Conservation (phyloP, 1,140 invertebrate genomes). For the Portunus trituberculatus region DNA sequence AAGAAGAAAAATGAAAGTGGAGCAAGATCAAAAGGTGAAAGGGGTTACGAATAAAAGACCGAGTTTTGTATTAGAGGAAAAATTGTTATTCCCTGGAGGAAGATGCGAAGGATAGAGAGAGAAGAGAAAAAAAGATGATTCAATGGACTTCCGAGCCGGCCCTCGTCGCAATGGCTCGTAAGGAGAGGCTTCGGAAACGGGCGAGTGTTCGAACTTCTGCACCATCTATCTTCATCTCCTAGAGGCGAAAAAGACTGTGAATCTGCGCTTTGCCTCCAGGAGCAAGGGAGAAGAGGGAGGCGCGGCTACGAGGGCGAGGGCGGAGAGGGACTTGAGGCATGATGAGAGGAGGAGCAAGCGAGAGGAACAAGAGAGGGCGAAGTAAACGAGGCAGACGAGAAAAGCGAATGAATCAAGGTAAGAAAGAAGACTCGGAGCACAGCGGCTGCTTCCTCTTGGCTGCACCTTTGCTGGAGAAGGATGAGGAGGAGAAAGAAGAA, state of each 20-base stretch:
- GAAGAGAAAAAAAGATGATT: neutral
- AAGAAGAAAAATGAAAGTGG: neutral
- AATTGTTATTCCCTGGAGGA: neutral
- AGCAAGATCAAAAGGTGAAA: neutral
- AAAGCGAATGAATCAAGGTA: neutral
- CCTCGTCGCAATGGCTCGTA: neutral
- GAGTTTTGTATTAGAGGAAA: too few relatives aligned
- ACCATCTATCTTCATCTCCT: neutral
- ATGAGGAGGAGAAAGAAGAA: too few relatives aligned
- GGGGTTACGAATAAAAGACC: too few relatives aligned
- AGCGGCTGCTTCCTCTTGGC: neutral
- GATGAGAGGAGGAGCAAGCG: neutral
- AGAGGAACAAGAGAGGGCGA: neutral
- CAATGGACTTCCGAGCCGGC: constrained; percentile 5
- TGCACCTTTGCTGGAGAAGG: neutral
- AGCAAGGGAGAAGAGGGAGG: neutral
- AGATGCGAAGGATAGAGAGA: neutral
- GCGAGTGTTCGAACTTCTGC: constrained; percentile 18
- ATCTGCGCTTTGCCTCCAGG: neutral
- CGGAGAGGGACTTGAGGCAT: neutral
- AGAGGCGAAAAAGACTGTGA: constrained; percentile 2
- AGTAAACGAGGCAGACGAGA: neutral
- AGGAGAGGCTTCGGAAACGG: constrained; percentile 17
- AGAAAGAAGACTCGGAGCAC: neutral
- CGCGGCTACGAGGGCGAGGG: neutral